These are phyloP conservation scores for Thunnus thynnus DNA, from an alignment of 2,113 vertebrate genomes.

Conservation along the genomic window DNA sequence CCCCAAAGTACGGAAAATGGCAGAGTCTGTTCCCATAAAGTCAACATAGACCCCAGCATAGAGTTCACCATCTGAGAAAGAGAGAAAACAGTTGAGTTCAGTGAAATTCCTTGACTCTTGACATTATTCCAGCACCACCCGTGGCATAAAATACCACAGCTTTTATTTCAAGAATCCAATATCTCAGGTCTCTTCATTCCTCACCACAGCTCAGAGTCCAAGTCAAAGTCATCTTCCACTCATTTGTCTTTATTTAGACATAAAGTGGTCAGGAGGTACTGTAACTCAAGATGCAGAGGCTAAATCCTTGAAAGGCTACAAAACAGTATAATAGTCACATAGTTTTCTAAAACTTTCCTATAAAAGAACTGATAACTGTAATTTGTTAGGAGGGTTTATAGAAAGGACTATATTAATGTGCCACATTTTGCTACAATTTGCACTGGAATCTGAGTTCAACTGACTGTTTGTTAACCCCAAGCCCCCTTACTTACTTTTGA, in stretches of 20 bases:
- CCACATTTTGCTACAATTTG: neutral
- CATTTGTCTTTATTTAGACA: constrained; percentile 10
- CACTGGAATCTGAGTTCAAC: neutral
- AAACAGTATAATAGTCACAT: neutral
- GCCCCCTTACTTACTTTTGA: neutral
- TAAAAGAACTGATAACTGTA: neutral
- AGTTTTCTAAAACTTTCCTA: neutral
- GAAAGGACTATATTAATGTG: neutral
- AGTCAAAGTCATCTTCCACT: constrained; percentile 32
- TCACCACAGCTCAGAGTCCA: constrained; percentile 3
- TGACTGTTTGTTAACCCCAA: neutral
- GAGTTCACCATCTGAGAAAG: constrained; percentile 93
- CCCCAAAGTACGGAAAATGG: constrained; percentile 97
- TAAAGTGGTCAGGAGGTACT: neutral
- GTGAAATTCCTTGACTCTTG: constrained; percentile 52
- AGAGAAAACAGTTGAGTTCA: constrained; percentile 56
- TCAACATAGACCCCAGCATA: constrained; percentile 98
- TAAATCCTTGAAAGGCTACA: neutral
- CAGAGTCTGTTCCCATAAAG: constrained; percentile 99
- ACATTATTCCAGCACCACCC: constrained; percentile 60
- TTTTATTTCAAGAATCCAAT: constrained; percentile 44
- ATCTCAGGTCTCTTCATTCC: constrained; percentile 7
- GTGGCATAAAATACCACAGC: constrained; percentile 46
- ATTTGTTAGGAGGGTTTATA: neutral
- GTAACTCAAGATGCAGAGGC: neutral